A percentile compares a stretch with the other conserved stretches of the same genome.
Conservation (phyloP, 2,113 vertebrate species). For the Calonectris borealis region DNA sequence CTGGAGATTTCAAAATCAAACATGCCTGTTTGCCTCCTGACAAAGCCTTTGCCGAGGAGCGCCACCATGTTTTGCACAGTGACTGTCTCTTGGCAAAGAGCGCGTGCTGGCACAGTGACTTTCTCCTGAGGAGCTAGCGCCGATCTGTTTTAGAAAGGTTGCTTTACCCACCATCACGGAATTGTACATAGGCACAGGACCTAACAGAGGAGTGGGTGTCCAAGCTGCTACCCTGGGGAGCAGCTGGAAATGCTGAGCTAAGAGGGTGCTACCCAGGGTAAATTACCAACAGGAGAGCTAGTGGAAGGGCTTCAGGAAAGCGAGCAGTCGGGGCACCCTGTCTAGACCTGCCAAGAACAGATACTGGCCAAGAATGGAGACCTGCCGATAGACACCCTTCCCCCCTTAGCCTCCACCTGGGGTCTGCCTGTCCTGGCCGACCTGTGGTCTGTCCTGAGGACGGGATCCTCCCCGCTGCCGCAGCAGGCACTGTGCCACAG, state of each 20-base stretch:
- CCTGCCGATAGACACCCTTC: background rate
- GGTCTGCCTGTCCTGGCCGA: background rate
- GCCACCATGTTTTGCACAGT: background rate
- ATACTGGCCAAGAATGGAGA: background rate
- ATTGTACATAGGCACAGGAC: fast-evolving
- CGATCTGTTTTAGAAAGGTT: background rate
- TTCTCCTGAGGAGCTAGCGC: background rate
- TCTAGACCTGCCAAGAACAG: background rate
- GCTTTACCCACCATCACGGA: background rate
- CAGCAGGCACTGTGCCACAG: background rate
- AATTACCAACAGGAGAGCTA: background rate
- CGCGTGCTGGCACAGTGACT: background rate
- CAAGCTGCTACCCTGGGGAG: background rate
- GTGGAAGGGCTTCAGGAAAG: background rate
- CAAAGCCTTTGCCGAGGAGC: background rate
- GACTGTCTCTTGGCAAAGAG: background rate
- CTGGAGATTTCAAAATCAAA: background rate
- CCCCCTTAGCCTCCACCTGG: background rate
- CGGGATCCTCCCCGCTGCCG: background rate
- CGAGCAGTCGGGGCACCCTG: fast-evolving
- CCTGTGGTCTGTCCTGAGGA: background rate
- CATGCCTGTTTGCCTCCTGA: background rate
- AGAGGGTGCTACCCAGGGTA: background rate
- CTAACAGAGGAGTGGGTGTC: fast-evolving
- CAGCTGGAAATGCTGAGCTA: background rate